A percentile compares a stretch with the other conserved stretches of the same genome.
Conservation (phyloP, 2,113 vertebrate genomes). For the Amphiprion percula region DNA sequence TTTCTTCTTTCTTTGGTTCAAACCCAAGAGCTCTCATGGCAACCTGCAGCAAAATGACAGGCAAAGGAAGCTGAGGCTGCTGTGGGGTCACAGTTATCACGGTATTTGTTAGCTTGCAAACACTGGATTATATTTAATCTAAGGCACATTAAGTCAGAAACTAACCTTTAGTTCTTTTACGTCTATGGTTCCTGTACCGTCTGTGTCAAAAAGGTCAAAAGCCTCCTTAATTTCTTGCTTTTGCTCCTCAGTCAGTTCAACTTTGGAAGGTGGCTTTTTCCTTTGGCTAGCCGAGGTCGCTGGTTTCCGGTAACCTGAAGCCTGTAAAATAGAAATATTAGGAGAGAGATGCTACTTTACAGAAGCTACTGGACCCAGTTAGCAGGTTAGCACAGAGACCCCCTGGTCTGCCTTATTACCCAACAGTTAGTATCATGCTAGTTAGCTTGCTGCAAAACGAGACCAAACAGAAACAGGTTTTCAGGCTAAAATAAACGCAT, state of each 20-base stretch:
- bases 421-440: slow-evolving; percentile 16
- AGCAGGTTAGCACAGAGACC: no score
- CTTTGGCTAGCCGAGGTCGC: slow-evolving; percentile 73
- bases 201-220: slow-evolving; percentile 93
- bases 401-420: no score
- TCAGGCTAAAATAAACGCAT: neutral
- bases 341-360: no score
- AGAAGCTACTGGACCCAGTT: no score
- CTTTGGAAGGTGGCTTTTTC: slow-evolving; percentile 86
- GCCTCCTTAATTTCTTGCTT: slow-evolving; percentile 95
- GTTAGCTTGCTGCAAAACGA: slow-evolving; percentile 24
- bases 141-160: neutral
- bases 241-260: slow-evolving; percentile 91
- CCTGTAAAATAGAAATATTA: slow-evolving; percentile 75
- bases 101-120: neutral
- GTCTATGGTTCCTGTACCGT: slow-evolving; percentile 92
- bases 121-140: neutral
- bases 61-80: no score
- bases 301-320: slow-evolving; percentile 85
- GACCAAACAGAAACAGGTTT: neutral
- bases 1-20: slow-evolving; percentile 96
- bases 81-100: no score
- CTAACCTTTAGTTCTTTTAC: slow-evolving; percentile 94
- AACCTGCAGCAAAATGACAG: slow-evolving; percentile 82
- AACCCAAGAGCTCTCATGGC: slow-evolving; percentile 94